Evolutionary conservation across 2,888 invertebrate species (phyloP).

Genomic region (Sphinx pinastri): DNA sequence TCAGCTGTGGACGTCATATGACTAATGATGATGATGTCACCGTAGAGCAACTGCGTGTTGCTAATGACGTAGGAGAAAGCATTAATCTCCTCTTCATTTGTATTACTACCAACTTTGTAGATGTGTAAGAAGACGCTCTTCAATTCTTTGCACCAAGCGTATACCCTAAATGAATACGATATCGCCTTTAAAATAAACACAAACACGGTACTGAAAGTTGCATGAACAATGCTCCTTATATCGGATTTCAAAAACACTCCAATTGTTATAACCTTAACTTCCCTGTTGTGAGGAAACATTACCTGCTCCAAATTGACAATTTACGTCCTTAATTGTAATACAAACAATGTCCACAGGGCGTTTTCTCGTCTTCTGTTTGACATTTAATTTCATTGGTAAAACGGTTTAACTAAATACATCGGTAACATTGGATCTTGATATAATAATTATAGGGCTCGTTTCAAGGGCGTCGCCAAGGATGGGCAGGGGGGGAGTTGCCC

Average conservation of each 20-base stretch:
- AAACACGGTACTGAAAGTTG: background rate
- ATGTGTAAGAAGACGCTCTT: too few species aligned
- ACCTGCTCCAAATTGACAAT: background rate
- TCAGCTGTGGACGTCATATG: too few species aligned
- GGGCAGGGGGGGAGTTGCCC: too few species aligned
- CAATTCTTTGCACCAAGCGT: too few species aligned
- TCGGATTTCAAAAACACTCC: constrained; percentile 15
- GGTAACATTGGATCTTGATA: background rate
- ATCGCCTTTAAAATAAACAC: background rate
- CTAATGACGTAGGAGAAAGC: too few species aligned
- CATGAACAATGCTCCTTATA: background rate
- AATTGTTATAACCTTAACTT: constrained; percentile 10
- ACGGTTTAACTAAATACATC: background rate
- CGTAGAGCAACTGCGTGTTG: too few species aligned
- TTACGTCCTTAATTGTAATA: background rate
- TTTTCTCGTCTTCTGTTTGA: background rate
- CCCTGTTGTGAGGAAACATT: constrained; percentile 10
- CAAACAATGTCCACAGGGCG: background rate
- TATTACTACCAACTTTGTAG: too few species aligned
- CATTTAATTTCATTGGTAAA: background rate
- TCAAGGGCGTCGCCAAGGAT: too few species aligned
- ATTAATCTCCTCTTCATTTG: too few species aligned
- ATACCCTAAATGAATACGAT: background rate
- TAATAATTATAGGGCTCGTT: background rate
- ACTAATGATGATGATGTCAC: too few species aligned